Percentiles rank a stretch among this genome's conserved stretches.
Evolutionary conservation across 2,797 vertebrate genomes (phyloP).

Genomic region (Tenualosa thibaudeaui): DNA sequence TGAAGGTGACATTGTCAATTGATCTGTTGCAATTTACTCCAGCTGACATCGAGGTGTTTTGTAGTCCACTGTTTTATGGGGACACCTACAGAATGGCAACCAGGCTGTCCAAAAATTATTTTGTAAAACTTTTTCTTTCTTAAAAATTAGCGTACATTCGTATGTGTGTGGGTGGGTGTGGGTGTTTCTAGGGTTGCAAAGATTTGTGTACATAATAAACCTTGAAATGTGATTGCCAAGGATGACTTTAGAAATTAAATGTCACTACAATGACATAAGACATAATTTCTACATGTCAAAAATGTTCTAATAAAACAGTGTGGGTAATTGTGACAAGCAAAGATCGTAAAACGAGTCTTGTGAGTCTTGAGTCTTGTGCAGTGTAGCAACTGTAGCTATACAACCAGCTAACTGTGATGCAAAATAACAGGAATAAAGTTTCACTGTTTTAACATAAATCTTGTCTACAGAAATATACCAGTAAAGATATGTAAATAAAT

Average conservation of each 20-base stretch:
- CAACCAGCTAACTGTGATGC: no score
- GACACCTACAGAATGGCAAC: slow-evolving; percentile 8
- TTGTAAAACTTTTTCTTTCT: background rate
- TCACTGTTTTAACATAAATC: no score
- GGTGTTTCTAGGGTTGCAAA: background rate
- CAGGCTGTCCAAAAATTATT: background rate
- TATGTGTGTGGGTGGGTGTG: background rate
- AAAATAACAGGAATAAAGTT: no score
- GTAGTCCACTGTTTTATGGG: slow-evolving; percentile 42
- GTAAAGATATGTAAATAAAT: no score
- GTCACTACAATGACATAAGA: no score
- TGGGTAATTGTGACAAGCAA: background rate
- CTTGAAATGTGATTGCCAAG: background rate
- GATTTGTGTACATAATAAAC: background rate
- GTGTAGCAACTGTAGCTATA: no score
- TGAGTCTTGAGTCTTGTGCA: no score
- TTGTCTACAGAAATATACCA: no score
- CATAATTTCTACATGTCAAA: background rate
- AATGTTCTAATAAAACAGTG: background rate
- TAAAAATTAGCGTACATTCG: background rate
- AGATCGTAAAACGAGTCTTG: background rate
- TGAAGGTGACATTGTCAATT: slow-evolving; percentile 63
- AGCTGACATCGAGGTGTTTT: slow-evolving; percentile 39
- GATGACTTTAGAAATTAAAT: background rate
- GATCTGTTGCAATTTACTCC: slow-evolving; percentile 59